Evolutionary conservation across 92 coral and sea anemone species (phyloP).

Genomic region (Micromussa lordhowensis): DNA sequence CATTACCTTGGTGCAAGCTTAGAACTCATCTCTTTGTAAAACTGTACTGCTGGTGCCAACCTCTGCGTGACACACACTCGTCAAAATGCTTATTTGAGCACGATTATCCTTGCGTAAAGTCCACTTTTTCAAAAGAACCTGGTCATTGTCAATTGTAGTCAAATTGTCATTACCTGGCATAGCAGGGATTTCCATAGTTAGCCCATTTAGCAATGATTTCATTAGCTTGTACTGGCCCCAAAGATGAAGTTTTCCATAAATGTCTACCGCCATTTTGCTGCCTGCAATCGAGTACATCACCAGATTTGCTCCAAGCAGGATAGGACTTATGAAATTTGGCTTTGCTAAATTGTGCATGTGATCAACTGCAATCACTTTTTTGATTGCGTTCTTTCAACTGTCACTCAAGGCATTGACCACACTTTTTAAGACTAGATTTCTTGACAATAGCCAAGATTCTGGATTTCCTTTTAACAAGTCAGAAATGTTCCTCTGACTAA

Average conservation of each 20-base stretch:
- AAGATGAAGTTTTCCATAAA: conserved; percentile 34
- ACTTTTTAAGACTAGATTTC: neutral
- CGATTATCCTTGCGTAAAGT: neutral
- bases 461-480: neutral
- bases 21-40: conserved; percentile 1
- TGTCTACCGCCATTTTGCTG: conserved; percentile 26
- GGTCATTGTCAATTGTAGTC: conserved; percentile 56
- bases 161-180: neutral
- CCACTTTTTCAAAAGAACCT: conserved; percentile 55
- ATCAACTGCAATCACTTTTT: conserved; percentile 37
- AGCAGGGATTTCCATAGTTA: neutral
- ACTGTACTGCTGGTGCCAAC: neutral
- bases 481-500: neutral
- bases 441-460: conserved; percentile 12
- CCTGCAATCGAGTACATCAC: conserved; percentile 46
- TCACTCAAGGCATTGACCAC: conserved; percentile 10
- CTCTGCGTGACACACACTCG: too few relatives aligned
- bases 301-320: conserved; percentile 41
- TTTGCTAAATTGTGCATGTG: conserved; percentile 33
- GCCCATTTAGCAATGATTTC: neutral
- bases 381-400: conserved; percentile 12
- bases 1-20: conserved; percentile 15
- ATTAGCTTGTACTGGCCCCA: neutral
- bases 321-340: conserved; percentile 39
- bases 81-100: neutral